Base-by-base conservation (phyloP, 2,797 vertebrate genomes). In the Malacoraja senta region DNA sequence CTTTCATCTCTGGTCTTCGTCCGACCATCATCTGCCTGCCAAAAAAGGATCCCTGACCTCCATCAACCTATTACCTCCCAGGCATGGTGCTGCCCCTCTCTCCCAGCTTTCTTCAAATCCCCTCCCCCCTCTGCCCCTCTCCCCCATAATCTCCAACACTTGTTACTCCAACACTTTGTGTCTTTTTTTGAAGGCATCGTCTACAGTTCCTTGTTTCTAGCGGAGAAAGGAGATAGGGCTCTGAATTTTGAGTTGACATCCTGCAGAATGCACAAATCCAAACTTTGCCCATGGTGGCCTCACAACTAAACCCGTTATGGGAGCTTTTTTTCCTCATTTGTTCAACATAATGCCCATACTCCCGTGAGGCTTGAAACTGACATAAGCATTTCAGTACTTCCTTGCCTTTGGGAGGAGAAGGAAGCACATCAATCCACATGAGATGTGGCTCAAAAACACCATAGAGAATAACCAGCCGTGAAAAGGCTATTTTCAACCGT, bases 361-460 rank as follows among this genome's bases (percentile, higher is more conserved):
- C 32, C 68, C 84, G 35, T 24, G 84, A 19, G 84, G 84, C 84
- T 88, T 88, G 84, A 88, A 88, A 68, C 65, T 68, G 63, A 88
- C 35, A 68, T 88, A 68, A 68, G 1, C n/a, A 88, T 68, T 32
- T 19, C 68, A 88, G 63, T 88, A 65, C 61, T 32, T 68, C 63
- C 9, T 74, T 88, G n/a, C 63, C 7, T 68, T n/a, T 68, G n/a
- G 84, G 65, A 88, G 17, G n/a, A 19, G 17, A 65, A 68, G 61
- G 2, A 68, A 19, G n/a, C 35, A n/a, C 63, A 68, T 63, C n/a
- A 68, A 21, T 35, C n/a, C 17, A 68, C n/a, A 32, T 88, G 84
- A 35, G n/a, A 32, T 68, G n/a, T n/a, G 8, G 84, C n/a, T 88
- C 61, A 88, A 63, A 84, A 88, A 15, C 32, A 13, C n/a, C n/a